Conservation (phyloP, 2,888 invertebrate species). For the Acleris cristana region DNA sequence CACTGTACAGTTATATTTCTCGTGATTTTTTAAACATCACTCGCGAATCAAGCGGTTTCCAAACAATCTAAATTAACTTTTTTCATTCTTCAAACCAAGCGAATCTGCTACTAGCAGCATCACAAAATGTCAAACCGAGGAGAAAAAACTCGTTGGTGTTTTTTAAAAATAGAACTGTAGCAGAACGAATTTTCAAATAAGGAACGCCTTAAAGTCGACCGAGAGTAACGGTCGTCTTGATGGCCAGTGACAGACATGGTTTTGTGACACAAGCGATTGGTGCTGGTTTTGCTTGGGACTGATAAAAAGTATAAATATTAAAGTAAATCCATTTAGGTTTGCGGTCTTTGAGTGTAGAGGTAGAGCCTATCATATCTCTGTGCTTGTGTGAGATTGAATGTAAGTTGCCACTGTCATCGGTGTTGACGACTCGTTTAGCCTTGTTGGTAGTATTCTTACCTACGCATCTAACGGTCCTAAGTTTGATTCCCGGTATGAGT, state of each 20-base stretch:
- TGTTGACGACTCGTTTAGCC: no score
- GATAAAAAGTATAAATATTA: neutral
- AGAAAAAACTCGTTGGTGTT: constrained; percentile 41
- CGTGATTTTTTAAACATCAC: no score
- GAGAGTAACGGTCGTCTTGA: constrained; percentile 58
- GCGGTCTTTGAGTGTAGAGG: no score
- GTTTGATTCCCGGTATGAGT: no score
- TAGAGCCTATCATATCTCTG: no score
- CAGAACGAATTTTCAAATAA: constrained; percentile 64
- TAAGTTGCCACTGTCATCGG: no score
- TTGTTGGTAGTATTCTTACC: no score
- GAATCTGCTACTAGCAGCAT: constrained; percentile 29
- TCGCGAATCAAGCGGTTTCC: neutral
- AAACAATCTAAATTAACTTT: constrained; percentile 17
- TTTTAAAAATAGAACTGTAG: constrained; percentile 51
- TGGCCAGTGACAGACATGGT: constrained; percentile 48
- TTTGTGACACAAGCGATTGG: constrained; percentile 47
- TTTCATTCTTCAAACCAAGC: constrained; percentile 22
- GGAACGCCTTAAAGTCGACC: constrained; percentile 58
- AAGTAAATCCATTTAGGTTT: no score
- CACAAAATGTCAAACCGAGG: constrained; percentile 41
- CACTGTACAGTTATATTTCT: no score
- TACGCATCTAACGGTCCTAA: no score
- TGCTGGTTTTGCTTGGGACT: constrained; percentile 20
- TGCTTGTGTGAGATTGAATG: no score